Base-by-base conservation (phyloP, 1,140 invertebrate species). In the Drosophila seguyi region DNA sequence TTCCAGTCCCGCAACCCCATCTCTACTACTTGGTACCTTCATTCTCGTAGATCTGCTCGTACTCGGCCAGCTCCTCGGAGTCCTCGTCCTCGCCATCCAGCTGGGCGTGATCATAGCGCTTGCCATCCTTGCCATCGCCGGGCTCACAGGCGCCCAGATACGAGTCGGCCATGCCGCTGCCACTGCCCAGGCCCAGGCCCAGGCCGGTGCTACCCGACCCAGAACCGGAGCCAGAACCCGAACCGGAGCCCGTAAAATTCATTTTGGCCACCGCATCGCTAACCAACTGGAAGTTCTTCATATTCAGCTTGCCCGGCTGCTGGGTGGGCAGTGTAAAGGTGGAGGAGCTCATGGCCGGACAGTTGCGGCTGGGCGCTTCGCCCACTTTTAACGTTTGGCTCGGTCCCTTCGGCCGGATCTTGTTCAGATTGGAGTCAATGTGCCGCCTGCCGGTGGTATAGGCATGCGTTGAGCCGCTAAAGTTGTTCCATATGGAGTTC, bases 291-390 rank as follows among this genome's bases (percentile, higher is more conserved):
- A 96, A 98, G 92, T 97, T 97, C 92, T 97, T 97, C 93, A 98
- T 94, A 92, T 98, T 97, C 79, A 98, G 94, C 94, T 98, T 98
- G 53, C 97, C 97, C 8, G 97, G 97, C 95, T 97, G 96, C 94
- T 96, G 92, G 53, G 83, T 87, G 84, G 83, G 83, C 62, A 87
- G 72, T 36, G 83, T 86, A 47, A 85, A 90, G 22, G 86, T 87
- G 27, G 91, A 92, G 63, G 80, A 87, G 75, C 83, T 90, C 85
- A 84, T 81, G 10, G 78, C 73, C 42, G 74, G 74, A 76, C 81
- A 90, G 41, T 90, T 87, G 42, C 71, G 84, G 61, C 80, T 84
- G 80, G 84, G 76, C 76, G 85, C 76, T 52, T 88, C 84, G 83
- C 74, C 62, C 93, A 96, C 95, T 93, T 97, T 97, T 18, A 97